phyloP scores from a whole-genome alignment of 2,113 vertebrate genomes.

The Sprattus sprattus region DNA sequence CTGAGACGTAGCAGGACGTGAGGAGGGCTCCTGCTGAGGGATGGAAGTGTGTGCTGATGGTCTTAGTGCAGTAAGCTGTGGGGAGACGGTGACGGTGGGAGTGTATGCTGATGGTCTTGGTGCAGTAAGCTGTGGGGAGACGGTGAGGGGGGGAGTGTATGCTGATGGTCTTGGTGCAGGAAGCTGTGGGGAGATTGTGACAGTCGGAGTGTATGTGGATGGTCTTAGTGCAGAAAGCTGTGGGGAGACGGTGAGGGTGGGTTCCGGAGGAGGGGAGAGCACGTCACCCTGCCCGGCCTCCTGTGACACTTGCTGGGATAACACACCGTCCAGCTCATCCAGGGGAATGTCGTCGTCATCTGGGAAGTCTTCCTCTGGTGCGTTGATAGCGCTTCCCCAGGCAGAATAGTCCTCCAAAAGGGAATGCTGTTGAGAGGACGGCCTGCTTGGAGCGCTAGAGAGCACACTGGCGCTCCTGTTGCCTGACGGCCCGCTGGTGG shows the following conservation, averaged over 20 bases:
- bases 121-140: neutral
- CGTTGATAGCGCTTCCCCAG: constrained; percentile 18
- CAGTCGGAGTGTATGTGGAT: neutral
- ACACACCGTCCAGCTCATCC: constrained; percentile 75
- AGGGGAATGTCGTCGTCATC: constrained; percentile 79
- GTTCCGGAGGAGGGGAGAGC: neutral
- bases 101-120: neutral
- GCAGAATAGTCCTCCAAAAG: neutral
- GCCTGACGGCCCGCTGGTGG: constrained; percentile 40
- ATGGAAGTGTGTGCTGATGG: too few species aligned
- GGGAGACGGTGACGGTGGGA: too few species aligned
- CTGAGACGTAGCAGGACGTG: neutral
- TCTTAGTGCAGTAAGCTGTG: too few species aligned
- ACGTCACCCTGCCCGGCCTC: constrained; percentile 14
- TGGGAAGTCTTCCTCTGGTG: constrained; percentile 49
- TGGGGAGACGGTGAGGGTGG: neutral
- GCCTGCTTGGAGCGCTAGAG: constrained; percentile 20
- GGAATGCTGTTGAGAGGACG: constrained; percentile 30
- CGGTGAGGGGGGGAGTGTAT: neutral
- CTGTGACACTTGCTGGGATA: constrained; percentile 27
- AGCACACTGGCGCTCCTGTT: constrained; percentile 63
- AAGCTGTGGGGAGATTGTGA: neutral
- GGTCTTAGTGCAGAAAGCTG: neutral
- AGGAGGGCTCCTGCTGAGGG: too few species aligned
- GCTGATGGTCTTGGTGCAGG: neutral